phyloP scores from a whole-genome alignment of 2,888 invertebrate species.

The Chaetoderma sp. region DNA sequence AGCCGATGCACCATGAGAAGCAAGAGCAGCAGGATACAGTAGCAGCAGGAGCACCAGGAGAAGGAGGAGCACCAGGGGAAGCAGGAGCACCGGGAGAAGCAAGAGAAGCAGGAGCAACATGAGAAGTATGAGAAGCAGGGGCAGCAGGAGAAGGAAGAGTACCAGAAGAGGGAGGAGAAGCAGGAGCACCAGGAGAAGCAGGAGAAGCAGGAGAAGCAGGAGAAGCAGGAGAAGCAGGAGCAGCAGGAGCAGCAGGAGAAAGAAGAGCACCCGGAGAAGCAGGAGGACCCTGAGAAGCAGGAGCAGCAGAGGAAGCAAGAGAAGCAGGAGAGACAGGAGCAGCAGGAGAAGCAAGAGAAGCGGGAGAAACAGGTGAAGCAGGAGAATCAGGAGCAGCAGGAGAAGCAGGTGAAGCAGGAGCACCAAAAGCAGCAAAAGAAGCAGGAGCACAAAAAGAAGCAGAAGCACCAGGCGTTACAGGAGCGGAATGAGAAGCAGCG shows the following conservation, averaged over 20 bases:
- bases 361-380: too few relatives aligned
- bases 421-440: neutral
- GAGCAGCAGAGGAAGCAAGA: constrained; percentile 1
- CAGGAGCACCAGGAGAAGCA: neutral
- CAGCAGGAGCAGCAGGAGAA: too few relatives aligned
- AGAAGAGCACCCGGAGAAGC: too few relatives aligned
- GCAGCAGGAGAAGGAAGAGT: neutral
- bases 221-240: too few relatives aligned
- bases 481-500: too few relatives aligned
- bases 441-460: too few relatives aligned
- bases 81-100: constrained; percentile 35
- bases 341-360: too few relatives aligned
- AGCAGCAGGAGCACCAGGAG: constrained; percentile 15
- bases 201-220: too few relatives aligned
- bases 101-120: constrained; percentile 31
- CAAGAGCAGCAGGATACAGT: neutral
- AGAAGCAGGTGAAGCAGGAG: neutral
- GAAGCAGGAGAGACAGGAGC: neutral
- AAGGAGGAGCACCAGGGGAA: constrained; percentile 31
- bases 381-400: too few relatives aligned
- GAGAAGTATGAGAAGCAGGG: constrained; percentile 27
- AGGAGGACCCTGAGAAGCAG: too few relatives aligned
- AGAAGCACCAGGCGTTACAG: too few relatives aligned
- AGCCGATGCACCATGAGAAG: neutral
- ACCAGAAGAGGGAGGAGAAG: neutral